phyloP scores from a whole-genome alignment of 37 sponge, comb jelly and placozoan genomes.

The Petrosia ficiformis region DNA sequence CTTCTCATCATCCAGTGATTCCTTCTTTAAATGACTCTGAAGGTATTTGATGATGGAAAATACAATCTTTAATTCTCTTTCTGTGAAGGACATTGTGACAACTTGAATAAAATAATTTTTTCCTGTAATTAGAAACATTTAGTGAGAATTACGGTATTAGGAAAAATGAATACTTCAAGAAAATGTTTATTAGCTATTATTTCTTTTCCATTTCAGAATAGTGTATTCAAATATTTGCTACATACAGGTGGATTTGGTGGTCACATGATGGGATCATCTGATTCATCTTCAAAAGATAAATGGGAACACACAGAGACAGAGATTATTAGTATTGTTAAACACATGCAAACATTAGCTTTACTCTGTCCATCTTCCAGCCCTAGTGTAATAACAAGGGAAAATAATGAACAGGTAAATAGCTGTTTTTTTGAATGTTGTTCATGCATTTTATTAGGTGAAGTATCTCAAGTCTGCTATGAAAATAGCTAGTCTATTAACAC shows the following conservation, averaged over 20 bases:
- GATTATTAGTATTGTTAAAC: background rate
- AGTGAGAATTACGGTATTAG: no score
- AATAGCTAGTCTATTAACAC: background rate
- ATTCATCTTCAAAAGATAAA: background rate
- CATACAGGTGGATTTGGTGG: no score
- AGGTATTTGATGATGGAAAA: constrained; percentile 40
- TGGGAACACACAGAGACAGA: background rate
- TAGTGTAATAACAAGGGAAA: background rate
- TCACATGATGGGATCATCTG: no score
- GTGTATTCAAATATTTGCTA: no score
- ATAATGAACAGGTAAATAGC: background rate
- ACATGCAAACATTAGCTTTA: constrained; percentile 9
- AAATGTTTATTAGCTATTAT: no score
- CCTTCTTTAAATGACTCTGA: constrained; percentile 5
- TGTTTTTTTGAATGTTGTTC: background rate
- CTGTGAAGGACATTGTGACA: background rate
- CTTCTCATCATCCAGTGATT: background rate
- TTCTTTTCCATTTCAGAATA: no score
- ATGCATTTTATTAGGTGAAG: background rate
- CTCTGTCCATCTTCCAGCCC: no score
- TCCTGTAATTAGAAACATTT: no score
- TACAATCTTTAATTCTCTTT: constrained; percentile 20
- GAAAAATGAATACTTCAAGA: no score
- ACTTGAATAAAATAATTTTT: no score
- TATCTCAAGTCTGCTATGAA: background rate